A percentile compares a stretch with the other conserved stretches of the same genome.
Evolutionary conservation across 2,113 vertebrate genomes (phyloP).

Genomic region (Machaerirhynchus nigripectus): DNA sequence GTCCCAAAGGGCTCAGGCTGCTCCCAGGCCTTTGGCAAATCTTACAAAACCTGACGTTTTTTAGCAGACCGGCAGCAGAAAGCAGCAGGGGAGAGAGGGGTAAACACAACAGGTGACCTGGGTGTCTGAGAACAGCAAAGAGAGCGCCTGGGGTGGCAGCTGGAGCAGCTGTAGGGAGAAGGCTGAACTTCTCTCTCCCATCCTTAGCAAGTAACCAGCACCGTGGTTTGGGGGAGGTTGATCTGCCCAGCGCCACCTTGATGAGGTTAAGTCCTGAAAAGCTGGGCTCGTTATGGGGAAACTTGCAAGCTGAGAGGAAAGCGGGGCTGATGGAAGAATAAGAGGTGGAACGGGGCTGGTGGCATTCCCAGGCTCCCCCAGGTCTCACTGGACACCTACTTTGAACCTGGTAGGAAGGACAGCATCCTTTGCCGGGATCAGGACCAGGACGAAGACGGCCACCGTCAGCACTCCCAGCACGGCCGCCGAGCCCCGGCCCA

Average conservation of each 20-base stretch:
- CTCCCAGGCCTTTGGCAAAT: neutral
- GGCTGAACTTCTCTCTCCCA: neutral
- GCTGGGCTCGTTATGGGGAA: neutral
- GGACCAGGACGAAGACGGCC: slow-evolving; percentile 33
- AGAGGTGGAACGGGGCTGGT: slow-evolving; percentile 2
- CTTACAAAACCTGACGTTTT: neutral
- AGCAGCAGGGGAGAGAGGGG: neutral
- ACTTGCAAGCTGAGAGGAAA: neutral
- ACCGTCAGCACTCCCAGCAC: neutral
- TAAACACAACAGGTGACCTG: neutral
- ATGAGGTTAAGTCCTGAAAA: neutral
- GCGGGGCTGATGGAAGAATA: neutral
- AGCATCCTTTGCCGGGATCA: neutral
- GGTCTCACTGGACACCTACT: slow-evolving; percentile 2
- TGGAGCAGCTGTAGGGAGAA: neutral
- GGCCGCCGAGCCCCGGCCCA: neutral
- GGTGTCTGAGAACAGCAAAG: neutral
- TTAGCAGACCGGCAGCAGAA: neutral
- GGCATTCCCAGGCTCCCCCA: neutral
- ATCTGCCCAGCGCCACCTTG: neutral
- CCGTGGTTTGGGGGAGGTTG: fast-evolving
- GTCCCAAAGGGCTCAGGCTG: neutral
- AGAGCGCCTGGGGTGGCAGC: neutral
- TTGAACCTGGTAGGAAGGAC: slow-evolving; percentile 19
- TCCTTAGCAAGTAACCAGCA: neutral